Base-by-base conservation (phyloP, 2,113 vertebrate genomes). In the Euleptes europaea region DNA sequence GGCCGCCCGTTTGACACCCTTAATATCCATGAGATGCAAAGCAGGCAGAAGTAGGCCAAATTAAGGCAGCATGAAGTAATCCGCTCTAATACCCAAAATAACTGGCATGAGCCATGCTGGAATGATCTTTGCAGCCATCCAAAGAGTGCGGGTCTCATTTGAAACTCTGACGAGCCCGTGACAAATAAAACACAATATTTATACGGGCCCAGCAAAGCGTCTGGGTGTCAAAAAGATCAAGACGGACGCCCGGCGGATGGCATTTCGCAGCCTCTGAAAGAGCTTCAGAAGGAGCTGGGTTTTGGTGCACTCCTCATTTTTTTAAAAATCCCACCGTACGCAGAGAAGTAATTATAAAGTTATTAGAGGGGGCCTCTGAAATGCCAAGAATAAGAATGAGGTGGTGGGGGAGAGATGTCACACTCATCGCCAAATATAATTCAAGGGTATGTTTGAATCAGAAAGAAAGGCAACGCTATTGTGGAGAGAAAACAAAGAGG, bases 11-110 rank as follows among this genome's bases (percentile, higher is more conserved):
- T 84, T 90, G 86, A 88, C 86, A 88, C 90, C 85, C 78, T 87
- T 86, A 91, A 80, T 57, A 89, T 85, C 80, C 65, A 35, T 83
- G 35, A 86, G 28, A 90, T 92, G 85, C 70, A 92, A 93, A 92
- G 85, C 19, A 91, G 47, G 28, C 80, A 86, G 84, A 93, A 88
- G 74, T 85, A 88, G 85, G 79, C 0, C 14, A 0, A 86, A 74
- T 88, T 76, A 94, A 88, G 44, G 17, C 83, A 83, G 72, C 73
- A 38, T 88, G 51, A 90, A 89, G 82, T 91, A 90, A 92, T 88
- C 49, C 57, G 5, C 80, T 88, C 84, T 90, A 85, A 90, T 87
- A 80, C 35, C 35, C 85, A 86, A 60, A 86, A 88, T 81, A 80
- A 80, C 0, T 0, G 86, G 72, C 77, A 89, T 74, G 66, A 82